A percentile compares a stretch with the other conserved stretches of the same genome.
These are phyloP conservation scores for Drosophila pseudotalamancana DNA, from an alignment of 2,888 invertebrate species.

Conservation along the genomic window DNA sequence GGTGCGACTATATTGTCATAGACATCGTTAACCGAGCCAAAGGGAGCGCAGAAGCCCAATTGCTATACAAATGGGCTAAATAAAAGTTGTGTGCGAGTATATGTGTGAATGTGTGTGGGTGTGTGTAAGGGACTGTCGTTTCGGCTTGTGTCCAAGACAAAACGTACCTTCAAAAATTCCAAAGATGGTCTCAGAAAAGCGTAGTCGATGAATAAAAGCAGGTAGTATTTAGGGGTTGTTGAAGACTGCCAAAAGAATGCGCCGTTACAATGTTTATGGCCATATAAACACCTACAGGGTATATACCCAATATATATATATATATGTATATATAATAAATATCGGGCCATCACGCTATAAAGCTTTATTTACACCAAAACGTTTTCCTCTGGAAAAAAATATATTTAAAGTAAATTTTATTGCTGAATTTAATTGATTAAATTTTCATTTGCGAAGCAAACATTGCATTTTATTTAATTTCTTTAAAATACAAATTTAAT, in stretches of 20 bases:
- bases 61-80: conserved; percentile 54
- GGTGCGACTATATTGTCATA: conserved; percentile 68
- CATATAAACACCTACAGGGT: conserved; percentile 65
- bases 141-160: conserved; percentile 45
- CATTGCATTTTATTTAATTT: too few relatives aligned
- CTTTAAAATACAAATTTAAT: too few relatives aligned
- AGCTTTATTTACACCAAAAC: conserved; percentile 45
- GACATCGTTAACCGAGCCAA: conserved; percentile 24
- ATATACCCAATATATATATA: conserved; percentile 22
- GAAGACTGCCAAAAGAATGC: conserved; percentile 10
- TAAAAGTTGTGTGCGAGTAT: conserved; percentile 19
- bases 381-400: neutral
- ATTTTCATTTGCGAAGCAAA: too few relatives aligned
- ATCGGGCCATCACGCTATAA: conserved; percentile 12
- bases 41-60: conserved; percentile 15
- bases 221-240: conserved; percentile 15
- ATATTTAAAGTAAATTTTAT: neutral
- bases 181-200: conserved; percentile 13
- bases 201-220: neutral
- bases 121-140: conserved; percentile 7
- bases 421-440: too few relatives aligned
- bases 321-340: neutral
- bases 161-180: conserved; percentile 27
- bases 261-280: conserved; percentile 54
- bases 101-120: neutral